phyloP scores from a whole-genome alignment of 2,113 vertebrate species.

The Cyprinodon variegatus region DNA sequence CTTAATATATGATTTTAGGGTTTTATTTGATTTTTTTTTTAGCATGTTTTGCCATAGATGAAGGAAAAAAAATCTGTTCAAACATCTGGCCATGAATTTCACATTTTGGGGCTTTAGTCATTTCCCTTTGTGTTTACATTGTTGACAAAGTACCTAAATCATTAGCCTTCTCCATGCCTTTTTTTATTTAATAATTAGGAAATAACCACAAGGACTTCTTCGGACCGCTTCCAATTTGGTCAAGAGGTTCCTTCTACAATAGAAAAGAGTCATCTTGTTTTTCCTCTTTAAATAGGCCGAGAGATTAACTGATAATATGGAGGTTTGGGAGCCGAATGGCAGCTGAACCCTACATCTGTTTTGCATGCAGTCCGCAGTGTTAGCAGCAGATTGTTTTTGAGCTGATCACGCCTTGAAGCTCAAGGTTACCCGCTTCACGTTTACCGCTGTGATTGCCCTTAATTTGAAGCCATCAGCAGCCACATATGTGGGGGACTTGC shows the following conservation, averaged over 20 bases:
- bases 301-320: conserved; percentile 16
- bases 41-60: background rate
- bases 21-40: background rate
- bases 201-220: background rate
- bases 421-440: conserved; percentile 24
- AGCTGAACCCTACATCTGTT: conserved; percentile 24
- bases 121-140: too few species aligned
- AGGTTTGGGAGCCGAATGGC: background rate
- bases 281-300: background rate
- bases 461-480: conserved; percentile 38
- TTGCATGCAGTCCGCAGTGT: conserved; percentile 44
- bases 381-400: conserved; percentile 52
- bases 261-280: conserved; percentile 4
- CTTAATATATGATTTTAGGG: background rate
- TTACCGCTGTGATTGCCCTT: conserved; percentile 47
- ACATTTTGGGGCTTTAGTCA: too few species aligned
- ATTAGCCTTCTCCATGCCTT: background rate
- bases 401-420: conserved; percentile 33
- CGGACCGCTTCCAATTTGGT: background rate
- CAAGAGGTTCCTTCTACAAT: background rate
- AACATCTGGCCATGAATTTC: background rate
- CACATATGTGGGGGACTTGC: background rate
- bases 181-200: background rate
- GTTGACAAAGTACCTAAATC: background rate
- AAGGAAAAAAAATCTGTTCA: background rate